phyloP scores from a whole-genome alignment of 1,140 invertebrate species.

The Diuraphis noxia region DNA sequence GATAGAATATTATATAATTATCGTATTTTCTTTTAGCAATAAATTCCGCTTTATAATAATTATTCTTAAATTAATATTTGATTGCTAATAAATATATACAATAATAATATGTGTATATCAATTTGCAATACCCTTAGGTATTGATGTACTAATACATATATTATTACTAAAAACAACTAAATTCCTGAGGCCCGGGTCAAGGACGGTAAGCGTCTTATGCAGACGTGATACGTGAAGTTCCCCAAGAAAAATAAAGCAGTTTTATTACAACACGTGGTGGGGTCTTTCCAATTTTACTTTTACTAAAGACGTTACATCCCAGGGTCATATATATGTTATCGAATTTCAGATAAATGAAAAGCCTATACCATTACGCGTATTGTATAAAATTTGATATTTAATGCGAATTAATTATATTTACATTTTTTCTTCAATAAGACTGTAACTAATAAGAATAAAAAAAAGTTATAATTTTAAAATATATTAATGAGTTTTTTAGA shows the following conservation, averaged over 20 bases:
- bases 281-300: conserved; percentile 51
- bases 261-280: conserved; percentile 47
- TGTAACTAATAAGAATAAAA: not conserved
- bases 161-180: conserved; percentile 43
- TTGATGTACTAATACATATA: not conserved
- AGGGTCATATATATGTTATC: conserved; percentile 25
- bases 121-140: not conserved
- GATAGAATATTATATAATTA: not conserved
- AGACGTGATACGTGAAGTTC: conserved; percentile 32
- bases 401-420: no score
- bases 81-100: not conserved
- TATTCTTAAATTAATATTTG: not conserved
- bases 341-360: conserved; percentile 29
- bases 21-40: not conserved
- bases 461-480: not conserved
- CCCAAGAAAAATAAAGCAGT: conserved; percentile 51
- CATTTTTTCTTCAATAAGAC: not conserved
- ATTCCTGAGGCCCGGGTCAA: conserved; percentile 51
- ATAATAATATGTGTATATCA: not conserved
- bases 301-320: conserved; percentile 37
- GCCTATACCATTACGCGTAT: not conserved
- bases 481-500: not conserved
- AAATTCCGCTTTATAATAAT: not conserved
- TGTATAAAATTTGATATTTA: no score
- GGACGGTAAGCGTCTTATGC: conserved; percentile 49